Base-by-base conservation (phyloP, 2,113 vertebrate species). In the Saguinus imperator region DNA sequence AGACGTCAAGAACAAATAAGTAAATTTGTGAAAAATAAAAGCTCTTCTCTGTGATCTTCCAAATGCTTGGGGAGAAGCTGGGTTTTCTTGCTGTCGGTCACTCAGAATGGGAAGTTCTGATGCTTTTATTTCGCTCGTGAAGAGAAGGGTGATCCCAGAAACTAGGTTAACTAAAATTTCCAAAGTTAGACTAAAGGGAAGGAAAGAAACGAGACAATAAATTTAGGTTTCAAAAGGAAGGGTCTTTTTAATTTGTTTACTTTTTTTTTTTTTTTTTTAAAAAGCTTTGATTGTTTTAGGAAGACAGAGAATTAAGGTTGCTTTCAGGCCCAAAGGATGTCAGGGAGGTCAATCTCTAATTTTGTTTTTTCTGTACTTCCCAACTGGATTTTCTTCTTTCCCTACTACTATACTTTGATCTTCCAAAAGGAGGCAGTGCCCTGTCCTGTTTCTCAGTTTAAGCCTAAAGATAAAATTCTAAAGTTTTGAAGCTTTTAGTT, bases 1-100 rank as follows among this genome's bases (percentile, higher is more conserved):
- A 90, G 43, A 90, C 45, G 17, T 96, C 55, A n/a, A 93, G 52
- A 90, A n/a, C 43, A 90, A 73, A 85, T 86, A 55, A 48, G 52
- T 85, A 72, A 72, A 75, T 40, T 35, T 94, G 18, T 77, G 52
- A 58, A 83, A 72, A 77, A 82, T 43, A 52, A 20, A 72, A 76
- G 23, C 61, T n/a, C 23, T 96, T n/a, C n/a, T 77, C 48, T 70
- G 25, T 61, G 32, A 37, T 72, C 55, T 94, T 58, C 55, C n/a
- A 79, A 66, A 55, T 76, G 27, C 5, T 70, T 82, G 18, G 40
- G 40, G 58, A 68, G 76, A 81, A 82, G 25, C n/a, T 91, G 25
- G 4, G 11, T 58, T 83, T n/a, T 94, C 48, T 10, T 83, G 23
- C 25, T 81, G 20, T 50, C 29, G 70, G 48, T 82, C 12, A 87